Conservation (phyloP, 2,797 vertebrate species). For the Anguilla marmorata region DNA sequence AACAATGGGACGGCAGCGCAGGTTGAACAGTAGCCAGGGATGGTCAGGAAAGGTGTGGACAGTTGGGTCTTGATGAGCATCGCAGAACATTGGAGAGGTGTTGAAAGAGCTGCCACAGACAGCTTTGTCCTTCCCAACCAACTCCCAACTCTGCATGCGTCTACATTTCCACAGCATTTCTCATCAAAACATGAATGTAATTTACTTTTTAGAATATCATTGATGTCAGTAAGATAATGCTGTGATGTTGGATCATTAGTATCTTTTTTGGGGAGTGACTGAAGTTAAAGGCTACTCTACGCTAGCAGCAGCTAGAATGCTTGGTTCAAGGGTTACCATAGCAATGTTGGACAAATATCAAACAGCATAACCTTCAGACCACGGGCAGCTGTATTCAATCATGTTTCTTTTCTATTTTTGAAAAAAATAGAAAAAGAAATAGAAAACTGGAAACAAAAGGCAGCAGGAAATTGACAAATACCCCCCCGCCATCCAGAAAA, state of each 20-base stretch:
- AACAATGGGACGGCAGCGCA: conserved; percentile 53
- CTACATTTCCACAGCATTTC: not conserved
- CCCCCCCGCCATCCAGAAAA: not conserved
- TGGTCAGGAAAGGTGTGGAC: conserved; percentile 27
- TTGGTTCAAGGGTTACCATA: not conserved
- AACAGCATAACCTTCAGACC: not conserved
- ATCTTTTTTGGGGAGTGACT: not conserved
- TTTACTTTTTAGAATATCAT: not conserved
- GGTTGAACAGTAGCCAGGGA: conserved; percentile 42
- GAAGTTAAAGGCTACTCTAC: not conserved
- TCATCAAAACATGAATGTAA: not conserved
- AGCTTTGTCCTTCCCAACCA: not conserved
- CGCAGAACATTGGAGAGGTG: conserved; percentile 46
- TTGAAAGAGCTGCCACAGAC: conserved; percentile 39
- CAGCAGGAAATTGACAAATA: not conserved
- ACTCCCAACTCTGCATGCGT: not conserved
- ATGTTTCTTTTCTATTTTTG: conserved; percentile 5
- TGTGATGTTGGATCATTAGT: not conserved
- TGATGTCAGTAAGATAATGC: not conserved
- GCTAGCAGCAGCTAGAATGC: not conserved
- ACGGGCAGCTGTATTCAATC: not conserved
- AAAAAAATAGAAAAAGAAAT: not conserved
- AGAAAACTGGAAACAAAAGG: not conserved
- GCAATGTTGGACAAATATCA: not conserved
- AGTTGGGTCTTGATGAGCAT: conserved; percentile 36